Evolutionary conservation across 2,888 invertebrate species (phyloP).

Genomic region (Himalopsyche japonica): DNA sequence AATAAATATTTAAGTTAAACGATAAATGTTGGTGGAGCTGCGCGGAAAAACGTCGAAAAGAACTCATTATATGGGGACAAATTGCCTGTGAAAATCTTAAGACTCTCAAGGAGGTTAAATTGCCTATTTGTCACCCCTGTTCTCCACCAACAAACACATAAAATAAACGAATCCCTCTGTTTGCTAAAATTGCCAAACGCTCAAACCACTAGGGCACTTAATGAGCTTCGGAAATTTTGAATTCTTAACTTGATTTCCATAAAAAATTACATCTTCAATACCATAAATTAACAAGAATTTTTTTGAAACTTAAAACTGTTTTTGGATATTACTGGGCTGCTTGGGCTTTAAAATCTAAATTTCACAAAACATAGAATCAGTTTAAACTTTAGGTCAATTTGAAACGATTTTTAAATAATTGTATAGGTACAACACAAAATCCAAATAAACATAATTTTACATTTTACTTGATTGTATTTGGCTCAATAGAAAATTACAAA

Average conservation of each 20-base stretch:
- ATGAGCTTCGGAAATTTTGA: slow-evolving; percentile 19
- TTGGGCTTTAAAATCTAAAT: too few relatives aligned
- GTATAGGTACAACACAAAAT: too few relatives aligned
- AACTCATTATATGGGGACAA: slow-evolving; percentile 39
- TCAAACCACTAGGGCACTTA: not conserved
- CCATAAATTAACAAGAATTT: too few relatives aligned
- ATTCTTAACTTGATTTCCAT: not conserved
- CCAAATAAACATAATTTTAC: too few relatives aligned
- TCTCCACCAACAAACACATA: slow-evolving; percentile 29
- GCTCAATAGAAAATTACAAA: too few relatives aligned
- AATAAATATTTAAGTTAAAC: slow-evolving; percentile 39
- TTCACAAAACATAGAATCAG: too few relatives aligned
- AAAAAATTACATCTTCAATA: too few relatives aligned
- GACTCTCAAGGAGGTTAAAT: slow-evolving; percentile 35
- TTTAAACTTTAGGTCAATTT: too few relatives aligned
- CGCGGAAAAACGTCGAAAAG: slow-evolving; percentile 15
- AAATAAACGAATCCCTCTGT: slow-evolving; percentile 24
- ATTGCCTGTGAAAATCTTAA: slow-evolving; percentile 40
- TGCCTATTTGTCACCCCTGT: slow-evolving; percentile 32
- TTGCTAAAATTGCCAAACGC: slow-evolving; percentile 8
- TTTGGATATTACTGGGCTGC: too few relatives aligned
- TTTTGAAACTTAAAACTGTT: too few relatives aligned
- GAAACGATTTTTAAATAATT: too few relatives aligned
- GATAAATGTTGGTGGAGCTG: slow-evolving; percentile 22
- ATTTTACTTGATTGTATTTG: too few relatives aligned